Evolutionary conservation across 1,140 invertebrate genomes (phyloP).

Genomic region (Drosophila ercepeae): DNA sequence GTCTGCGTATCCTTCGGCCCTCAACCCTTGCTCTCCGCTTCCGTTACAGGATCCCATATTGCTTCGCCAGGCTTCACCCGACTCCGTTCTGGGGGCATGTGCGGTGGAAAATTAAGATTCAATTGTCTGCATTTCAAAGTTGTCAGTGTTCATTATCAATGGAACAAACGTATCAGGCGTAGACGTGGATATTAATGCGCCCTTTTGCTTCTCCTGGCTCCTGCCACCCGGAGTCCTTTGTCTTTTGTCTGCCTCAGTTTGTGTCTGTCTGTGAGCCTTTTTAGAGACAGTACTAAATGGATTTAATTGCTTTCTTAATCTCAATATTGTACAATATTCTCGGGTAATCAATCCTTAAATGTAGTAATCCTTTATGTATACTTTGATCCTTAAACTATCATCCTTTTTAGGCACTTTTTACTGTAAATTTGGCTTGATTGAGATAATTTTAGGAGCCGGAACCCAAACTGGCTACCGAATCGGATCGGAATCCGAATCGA

Average conservation of each 20-base stretch:
- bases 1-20: not conserved
- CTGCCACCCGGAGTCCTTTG: constrained; percentile 7
- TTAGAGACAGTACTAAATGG: not conserved
- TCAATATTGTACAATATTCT: too few species aligned
- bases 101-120: constrained; percentile 73
- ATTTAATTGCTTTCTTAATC: not conserved
- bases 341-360: too few species aligned
- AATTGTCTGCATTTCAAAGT: constrained; percentile 78
- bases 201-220: constrained; percentile 2
- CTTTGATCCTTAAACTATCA: not conserved
- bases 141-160: constrained; percentile 77
- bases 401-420: not conserved
- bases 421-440: constrained; percentile 48
- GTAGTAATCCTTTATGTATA: not conserved
- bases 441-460: constrained; percentile 38
- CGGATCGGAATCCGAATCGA: not conserved
- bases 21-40: not conserved
- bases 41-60: not conserved
- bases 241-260: constrained; percentile 10
- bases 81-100: not conserved
- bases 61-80: not conserved
- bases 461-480: constrained; percentile 35
- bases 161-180: constrained; percentile 69
- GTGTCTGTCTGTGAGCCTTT: not conserved
- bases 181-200: constrained; percentile 53